These are phyloP conservation scores for Natator depressus DNA, from an alignment of 2,113 vertebrate species.

Conservation along the genomic window DNA sequence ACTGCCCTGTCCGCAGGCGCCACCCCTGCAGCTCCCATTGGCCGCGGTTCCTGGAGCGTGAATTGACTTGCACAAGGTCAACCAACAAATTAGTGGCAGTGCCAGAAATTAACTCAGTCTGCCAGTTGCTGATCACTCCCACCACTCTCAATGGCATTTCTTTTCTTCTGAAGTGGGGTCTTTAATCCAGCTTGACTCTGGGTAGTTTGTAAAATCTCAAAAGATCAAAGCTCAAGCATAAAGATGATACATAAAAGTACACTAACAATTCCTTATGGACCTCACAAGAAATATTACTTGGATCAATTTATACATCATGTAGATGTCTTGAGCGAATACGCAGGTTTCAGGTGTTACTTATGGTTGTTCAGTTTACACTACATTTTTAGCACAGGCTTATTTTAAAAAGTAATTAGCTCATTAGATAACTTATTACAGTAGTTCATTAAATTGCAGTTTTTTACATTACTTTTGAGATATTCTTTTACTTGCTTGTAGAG, in stretches of 20 bases:
- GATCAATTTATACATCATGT: background rate
- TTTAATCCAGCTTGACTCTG: background rate
- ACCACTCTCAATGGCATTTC: background rate
- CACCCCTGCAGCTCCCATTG: too few species aligned
- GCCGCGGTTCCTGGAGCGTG: too few species aligned
- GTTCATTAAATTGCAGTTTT: too few species aligned
- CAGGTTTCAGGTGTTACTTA: background rate
- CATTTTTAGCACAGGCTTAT: background rate
- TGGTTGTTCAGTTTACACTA: background rate
- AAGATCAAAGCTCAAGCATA: too few species aligned
- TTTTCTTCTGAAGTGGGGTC: background rate
- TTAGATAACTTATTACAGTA: too few species aligned
- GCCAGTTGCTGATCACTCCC: background rate
- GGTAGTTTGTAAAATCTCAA: background rate
- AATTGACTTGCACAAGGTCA: too few species aligned
- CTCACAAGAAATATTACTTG: background rate
- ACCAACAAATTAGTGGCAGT: too few species aligned
- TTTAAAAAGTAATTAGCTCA: too few species aligned
- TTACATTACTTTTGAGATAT: background rate
- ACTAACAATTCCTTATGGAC: background rate
- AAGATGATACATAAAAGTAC: too few species aligned
- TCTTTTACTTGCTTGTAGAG: background rate
- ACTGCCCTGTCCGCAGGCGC: too few species aligned
- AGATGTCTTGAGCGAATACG: background rate
- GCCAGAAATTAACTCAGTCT: background rate